These are phyloP conservation scores for Rhyzopertha dominica DNA, from an alignment of 1,140 invertebrate genomes.

Conservation along the genomic window DNA sequence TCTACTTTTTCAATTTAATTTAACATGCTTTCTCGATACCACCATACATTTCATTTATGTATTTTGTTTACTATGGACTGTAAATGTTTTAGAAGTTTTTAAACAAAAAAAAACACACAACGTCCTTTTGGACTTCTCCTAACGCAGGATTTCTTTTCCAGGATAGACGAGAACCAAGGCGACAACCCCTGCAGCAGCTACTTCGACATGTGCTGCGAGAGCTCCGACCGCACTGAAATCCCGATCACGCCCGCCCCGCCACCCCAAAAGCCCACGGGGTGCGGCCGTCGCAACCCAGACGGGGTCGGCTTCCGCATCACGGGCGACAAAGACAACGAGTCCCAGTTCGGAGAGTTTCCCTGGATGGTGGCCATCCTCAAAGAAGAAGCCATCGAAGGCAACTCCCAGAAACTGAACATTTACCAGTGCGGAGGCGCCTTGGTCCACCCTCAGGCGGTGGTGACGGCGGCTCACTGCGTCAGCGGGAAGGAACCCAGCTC, in stretches of 20 bases:
- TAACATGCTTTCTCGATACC: constrained; percentile 6
- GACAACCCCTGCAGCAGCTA: constrained; percentile 56
- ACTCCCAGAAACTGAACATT: constrained; percentile 53
- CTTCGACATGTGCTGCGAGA: constrained; percentile 59
- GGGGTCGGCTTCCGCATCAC: constrained; percentile 67
- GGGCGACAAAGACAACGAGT: constrained; percentile 54
- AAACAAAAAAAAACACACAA: neutral
- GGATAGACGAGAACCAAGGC: constrained; percentile 49
- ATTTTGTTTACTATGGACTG: no score
- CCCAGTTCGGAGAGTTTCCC: constrained; percentile 70
- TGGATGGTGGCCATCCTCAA: constrained; percentile 78
- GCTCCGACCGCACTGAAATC: constrained; percentile 34
- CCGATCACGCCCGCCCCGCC: constrained; percentile 34
- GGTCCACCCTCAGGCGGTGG: constrained; percentile 63
- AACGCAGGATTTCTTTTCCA: no score
- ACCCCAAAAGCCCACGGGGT: constrained; percentile 41
- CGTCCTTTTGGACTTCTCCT: constrained; percentile 3
- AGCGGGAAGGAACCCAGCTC: constrained; percentile 35
- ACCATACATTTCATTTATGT: no score
- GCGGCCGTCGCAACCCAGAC: constrained; percentile 56
- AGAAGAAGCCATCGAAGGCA: constrained; percentile 51
- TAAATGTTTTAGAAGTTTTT: neutral
- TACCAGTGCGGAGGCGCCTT: constrained; percentile 74
- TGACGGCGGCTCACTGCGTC: constrained; percentile 68
- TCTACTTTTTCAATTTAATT: constrained; percentile 5